Conservation (phyloP, 2,888 invertebrate genomes). For the Rhodophaea formosa region DNA sequence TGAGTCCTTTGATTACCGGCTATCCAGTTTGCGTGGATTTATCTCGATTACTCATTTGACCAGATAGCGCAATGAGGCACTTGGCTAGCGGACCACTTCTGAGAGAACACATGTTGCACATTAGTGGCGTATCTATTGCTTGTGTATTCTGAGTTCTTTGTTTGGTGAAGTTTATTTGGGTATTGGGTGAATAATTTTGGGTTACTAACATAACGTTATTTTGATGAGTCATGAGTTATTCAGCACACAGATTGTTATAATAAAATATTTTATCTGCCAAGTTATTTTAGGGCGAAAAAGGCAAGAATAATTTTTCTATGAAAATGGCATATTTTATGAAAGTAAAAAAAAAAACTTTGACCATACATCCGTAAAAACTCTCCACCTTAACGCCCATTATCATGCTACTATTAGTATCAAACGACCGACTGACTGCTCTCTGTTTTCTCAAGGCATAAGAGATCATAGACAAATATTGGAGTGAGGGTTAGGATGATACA, state of each 20-base stretch:
- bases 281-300: too few species aligned
- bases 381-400: too few species aligned
- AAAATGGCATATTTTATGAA: too few species aligned
- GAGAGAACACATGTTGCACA: conserved; percentile 26
- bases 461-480: too few species aligned
- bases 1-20: conserved; percentile 28
- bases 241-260: neutral
- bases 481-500: too few species aligned
- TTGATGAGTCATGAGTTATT: neutral
- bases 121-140: conserved; percentile 19
- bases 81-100: conserved; percentile 17
- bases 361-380: too few species aligned
- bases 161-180: neutral
- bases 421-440: too few species aligned
- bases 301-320: too few species aligned
- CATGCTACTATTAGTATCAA: too few species aligned
- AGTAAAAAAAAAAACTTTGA: too few species aligned
- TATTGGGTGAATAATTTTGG: neutral
- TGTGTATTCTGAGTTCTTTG: conserved; percentile 5
- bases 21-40: conserved; percentile 27
- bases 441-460: too few species aligned
- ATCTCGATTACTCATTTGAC: conserved; percentile 28
- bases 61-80: conserved; percentile 24
- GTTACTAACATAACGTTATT: neutral
- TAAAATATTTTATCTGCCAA: neutral